A percentile compares a stretch with the other conserved stretches of the same genome.
Evolutionary conservation across 2,113 vertebrate genomes (phyloP).

Genomic region (Corythaeola cristata): DNA sequence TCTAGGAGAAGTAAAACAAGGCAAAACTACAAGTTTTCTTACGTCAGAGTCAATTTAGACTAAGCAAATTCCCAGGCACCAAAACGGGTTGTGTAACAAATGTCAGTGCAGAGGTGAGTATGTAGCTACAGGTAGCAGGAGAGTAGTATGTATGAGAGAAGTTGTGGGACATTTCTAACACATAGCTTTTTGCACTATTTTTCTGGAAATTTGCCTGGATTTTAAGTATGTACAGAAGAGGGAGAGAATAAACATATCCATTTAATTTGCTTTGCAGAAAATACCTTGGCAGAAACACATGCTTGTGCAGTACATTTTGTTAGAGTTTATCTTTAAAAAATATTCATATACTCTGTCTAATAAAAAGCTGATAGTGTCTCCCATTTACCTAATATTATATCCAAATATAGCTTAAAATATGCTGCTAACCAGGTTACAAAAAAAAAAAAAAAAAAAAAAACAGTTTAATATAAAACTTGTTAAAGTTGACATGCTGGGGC

Average conservation of each 20-base stretch:
- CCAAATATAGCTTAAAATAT: neutral
- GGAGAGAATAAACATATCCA: neutral
- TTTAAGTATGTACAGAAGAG: neutral
- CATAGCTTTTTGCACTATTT: neutral
- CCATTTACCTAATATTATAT: neutral
- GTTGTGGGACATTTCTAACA: neutral
- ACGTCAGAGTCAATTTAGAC: neutral
- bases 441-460: no score
- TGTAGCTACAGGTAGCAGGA: slow-evolving; percentile 1
- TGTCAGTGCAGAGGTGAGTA: neutral
- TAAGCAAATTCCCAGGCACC: neutral
- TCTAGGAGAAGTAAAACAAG: neutral
- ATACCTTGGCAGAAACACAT: neutral
- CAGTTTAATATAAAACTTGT: slow-evolving; percentile 45
- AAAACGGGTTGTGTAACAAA: neutral
- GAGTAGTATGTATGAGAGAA: neutral
- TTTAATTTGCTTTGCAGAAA: slow-evolving; percentile 46
- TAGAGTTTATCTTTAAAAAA: neutral
- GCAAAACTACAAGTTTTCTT: neutral
- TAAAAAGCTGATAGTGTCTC: neutral
- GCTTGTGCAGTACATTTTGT: slow-evolving; percentile 9
- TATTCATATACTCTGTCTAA: neutral
- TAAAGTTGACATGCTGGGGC: neutral
- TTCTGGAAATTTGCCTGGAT: neutral
- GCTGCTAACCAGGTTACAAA: slow-evolving; percentile 3